phyloP scores from a whole-genome alignment of 2,113 vertebrate genomes.

The Cyprinodon tularosa region DNA sequence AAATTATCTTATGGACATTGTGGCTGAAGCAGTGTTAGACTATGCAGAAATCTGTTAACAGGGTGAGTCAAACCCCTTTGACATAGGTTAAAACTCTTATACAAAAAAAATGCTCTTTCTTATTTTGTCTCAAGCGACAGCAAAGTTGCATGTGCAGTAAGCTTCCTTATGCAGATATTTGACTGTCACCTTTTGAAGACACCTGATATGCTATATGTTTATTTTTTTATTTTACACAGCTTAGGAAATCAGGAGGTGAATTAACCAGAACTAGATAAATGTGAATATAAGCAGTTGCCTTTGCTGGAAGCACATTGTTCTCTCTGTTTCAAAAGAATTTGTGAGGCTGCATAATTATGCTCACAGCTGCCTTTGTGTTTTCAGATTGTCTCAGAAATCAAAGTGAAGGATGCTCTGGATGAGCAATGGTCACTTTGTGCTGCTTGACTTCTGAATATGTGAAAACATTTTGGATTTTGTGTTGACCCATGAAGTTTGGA shows the following conservation, averaged over 20 bases:
- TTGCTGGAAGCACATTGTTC: constrained; percentile 15
- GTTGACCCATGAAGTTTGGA: constrained; percentile 6
- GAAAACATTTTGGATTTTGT: constrained; percentile 40
- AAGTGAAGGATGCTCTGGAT: constrained; percentile 11
- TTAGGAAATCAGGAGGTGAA: constrained; percentile 15
- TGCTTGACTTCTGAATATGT: constrained; percentile 16
- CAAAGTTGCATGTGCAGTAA: constrained; percentile 54
- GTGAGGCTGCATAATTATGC: constrained; percentile 23
- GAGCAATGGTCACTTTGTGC: constrained; percentile 14
- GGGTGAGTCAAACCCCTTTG: constrained; percentile 8
- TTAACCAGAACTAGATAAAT: constrained; percentile 32
- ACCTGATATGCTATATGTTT: constrained; percentile 50
- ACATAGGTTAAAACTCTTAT: constrained; percentile 6
- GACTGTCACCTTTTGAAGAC: constrained; percentile 42
- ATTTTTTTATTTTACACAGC: constrained; percentile 57
- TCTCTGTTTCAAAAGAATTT: constrained; percentile 55
- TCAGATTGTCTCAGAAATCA: constrained; percentile 28
- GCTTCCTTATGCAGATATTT: constrained; percentile 38
- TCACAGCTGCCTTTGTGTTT: constrained; percentile 35
- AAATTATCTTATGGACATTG: constrained; percentile 24
- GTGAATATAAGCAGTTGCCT: constrained; percentile 20
- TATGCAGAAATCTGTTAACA: constrained; percentile 64
- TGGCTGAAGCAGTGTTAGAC: constrained; percentile 53
- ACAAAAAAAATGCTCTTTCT: constrained; percentile 23
- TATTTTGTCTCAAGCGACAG: constrained; percentile 21